Percentiles rank a stretch among this genome's conserved stretches.
These are phyloP conservation scores for Sturnira hondurensis DNA, from an alignment of 2,113 vertebrate species.

Conservation along the genomic window DNA sequence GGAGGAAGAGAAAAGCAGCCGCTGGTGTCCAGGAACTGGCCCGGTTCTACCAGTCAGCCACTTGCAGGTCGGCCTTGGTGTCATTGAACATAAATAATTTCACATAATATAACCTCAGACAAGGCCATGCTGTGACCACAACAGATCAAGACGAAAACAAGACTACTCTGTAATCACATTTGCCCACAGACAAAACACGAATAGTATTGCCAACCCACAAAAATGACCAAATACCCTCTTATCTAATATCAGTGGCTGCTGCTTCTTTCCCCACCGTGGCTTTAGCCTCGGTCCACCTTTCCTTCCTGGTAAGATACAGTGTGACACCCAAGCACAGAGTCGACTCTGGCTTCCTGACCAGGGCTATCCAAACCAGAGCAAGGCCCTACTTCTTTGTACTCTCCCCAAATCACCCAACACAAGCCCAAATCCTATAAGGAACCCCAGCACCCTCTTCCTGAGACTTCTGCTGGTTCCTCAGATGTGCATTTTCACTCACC, in stretches of 20 bases:
- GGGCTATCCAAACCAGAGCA: neutral
- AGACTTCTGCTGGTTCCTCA: neutral
- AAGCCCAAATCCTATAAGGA: neutral
- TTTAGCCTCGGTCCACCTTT: neutral
- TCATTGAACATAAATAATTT: neutral
- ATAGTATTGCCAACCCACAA: neutral
- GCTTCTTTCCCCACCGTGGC: neutral
- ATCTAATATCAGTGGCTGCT: neutral
- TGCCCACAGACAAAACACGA: neutral
- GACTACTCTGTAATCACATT: neutral
- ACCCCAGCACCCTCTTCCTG: neutral
- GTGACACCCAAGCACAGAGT: neutral
- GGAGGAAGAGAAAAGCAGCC: neutral
- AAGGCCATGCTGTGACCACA: neutral
- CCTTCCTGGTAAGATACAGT: neutral
- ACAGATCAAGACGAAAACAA: neutral
- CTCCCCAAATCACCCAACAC: neutral
- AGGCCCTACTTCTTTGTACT: neutral
- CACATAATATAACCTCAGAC: neutral
- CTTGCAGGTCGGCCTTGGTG: neutral
- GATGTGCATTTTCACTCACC: fast-evolving
- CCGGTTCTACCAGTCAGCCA: neutral
- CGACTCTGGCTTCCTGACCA: neutral
- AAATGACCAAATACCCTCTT: neutral
- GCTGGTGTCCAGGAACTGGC: too few relatives aligned